Percentiles rank a stretch among this genome's conserved stretches.
These are phyloP conservation scores for Triplophysa siluroides DNA, from an alignment of 2,113 vertebrate genomes.

Conservation along the genomic window DNA sequence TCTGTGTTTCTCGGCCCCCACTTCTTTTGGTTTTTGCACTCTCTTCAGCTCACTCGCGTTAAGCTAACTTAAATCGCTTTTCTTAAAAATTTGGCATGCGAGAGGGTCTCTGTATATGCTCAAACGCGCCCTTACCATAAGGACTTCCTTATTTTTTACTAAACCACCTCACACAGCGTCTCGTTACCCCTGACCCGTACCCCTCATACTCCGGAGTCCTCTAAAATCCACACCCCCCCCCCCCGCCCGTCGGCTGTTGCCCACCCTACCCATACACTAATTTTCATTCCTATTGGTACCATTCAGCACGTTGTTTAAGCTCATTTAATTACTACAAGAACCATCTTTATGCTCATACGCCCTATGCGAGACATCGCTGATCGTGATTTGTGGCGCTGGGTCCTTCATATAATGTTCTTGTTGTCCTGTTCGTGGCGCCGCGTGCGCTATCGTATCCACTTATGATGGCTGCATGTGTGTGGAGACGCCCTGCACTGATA, in stretches of 20 bases:
- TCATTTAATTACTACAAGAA: constrained; percentile 24
- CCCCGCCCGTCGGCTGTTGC: too few relatives aligned
- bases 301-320: constrained; percentile 29
- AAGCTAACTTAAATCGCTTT: neutral
- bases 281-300: constrained; percentile 13
- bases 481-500: too few relatives aligned
- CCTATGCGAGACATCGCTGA: constrained; percentile 8
- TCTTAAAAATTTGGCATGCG: constrained; percentile 21
- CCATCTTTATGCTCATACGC: constrained; percentile 21
- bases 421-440: neutral
- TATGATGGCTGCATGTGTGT: too few relatives aligned
- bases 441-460: too few relatives aligned
- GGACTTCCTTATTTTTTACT: too few relatives aligned
- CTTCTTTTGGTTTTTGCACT: constrained; percentile 6
- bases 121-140: constrained; percentile 10
- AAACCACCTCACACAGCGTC: too few relatives aligned
- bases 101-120: constrained; percentile 24
- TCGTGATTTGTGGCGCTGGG: constrained; percentile 11
- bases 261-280: too few relatives aligned
- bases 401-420: constrained; percentile 13
- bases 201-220: too few relatives aligned
- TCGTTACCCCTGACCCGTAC: too few relatives aligned
- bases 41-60: neutral
- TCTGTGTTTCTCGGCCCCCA: constrained; percentile 43
- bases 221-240: too few relatives aligned